Percentiles rank a stretch among this genome's conserved stretches.
phyloP scores from a whole-genome alignment of 2,797 vertebrate species.

The Alosa sapidissima region DNA sequence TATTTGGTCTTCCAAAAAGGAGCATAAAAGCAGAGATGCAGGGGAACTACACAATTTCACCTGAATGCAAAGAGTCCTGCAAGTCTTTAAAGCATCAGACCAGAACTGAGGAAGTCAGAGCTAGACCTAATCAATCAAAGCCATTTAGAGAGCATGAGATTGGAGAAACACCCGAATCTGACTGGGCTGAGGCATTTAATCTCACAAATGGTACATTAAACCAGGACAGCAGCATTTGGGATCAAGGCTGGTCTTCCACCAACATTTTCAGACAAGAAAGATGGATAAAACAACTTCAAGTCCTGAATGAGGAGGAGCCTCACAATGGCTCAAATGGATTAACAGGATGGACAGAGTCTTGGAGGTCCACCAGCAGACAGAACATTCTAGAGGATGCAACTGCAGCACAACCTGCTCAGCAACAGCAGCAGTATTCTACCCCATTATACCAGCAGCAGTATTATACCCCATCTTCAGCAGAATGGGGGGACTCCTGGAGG shows the following conservation, averaged over 20 bases:
- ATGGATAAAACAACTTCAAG: background rate
- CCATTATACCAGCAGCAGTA: background rate
- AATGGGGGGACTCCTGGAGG: background rate
- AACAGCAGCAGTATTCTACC: background rate
- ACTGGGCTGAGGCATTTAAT: conserved; percentile 62
- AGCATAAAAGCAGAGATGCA: conserved; percentile 38
- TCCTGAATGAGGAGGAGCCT: too few species aligned
- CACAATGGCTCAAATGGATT: background rate
- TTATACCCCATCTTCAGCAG: background rate
- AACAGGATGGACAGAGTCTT: background rate
- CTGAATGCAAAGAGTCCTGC: background rate
- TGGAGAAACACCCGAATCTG: conserved; percentile 32
- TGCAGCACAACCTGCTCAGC: background rate
- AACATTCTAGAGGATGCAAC: background rate
- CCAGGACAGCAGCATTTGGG: conserved; percentile 27
- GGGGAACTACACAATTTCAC: background rate
- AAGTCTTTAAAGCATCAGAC: background rate
- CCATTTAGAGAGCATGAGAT: conserved; percentile 20
- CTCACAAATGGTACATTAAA: conserved; percentile 28
- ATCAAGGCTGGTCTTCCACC: background rate
- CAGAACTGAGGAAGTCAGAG: conserved; percentile 4
- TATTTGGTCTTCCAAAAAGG: conserved; percentile 45
- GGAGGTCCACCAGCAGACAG: background rate
- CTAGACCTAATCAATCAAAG: background rate
- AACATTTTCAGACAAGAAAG: background rate